phyloP scores from a whole-genome alignment of 2,797 vertebrate species.

The Pelodytes ibericus region DNA sequence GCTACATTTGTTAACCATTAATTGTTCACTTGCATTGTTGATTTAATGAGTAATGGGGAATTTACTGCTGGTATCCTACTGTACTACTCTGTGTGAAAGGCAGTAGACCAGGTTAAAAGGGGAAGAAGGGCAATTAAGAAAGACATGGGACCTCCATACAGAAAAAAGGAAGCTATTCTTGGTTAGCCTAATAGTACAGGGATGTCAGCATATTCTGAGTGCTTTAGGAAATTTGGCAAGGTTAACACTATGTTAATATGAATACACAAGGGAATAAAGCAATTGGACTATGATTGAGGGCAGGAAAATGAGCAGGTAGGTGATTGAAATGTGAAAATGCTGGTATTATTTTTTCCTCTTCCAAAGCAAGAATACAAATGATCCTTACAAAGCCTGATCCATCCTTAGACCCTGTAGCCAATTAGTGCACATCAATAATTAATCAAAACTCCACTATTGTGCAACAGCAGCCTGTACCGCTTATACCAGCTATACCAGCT shows the following conservation, averaged over 20 bases:
- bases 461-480: conserved; percentile 66
- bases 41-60: conserved; percentile 31
- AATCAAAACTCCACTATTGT: conserved; percentile 76
- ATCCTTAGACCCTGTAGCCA: conserved; percentile 91
- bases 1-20: conserved; percentile 32
- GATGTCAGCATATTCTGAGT: conserved; percentile 60
- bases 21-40: conserved; percentile 33
- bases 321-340: conserved; percentile 61
- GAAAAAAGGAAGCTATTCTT: conserved; percentile 56
- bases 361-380: conserved; percentile 75
- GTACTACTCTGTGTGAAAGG: conserved; percentile 30
- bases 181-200: conserved; percentile 50
- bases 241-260: conserved; percentile 64
- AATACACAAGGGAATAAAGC: conserved; percentile 58
- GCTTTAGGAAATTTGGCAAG: conserved; percentile 58
- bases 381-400: conserved; percentile 73
- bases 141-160: conserved; percentile 46
- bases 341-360: conserved; percentile 60
- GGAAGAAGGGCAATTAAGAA: conserved; percentile 48
- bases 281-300: conserved; percentile 50
- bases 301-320: conserved; percentile 59
- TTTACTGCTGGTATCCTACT: conserved; percentile 7
- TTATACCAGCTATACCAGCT: conserved; percentile 68
- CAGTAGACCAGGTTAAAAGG: conserved; percentile 45
- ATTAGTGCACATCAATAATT: conserved; percentile 97